phyloP scores from a whole-genome alignment of 1,140 invertebrate genomes.

The Spodoptera frugiperda region DNA sequence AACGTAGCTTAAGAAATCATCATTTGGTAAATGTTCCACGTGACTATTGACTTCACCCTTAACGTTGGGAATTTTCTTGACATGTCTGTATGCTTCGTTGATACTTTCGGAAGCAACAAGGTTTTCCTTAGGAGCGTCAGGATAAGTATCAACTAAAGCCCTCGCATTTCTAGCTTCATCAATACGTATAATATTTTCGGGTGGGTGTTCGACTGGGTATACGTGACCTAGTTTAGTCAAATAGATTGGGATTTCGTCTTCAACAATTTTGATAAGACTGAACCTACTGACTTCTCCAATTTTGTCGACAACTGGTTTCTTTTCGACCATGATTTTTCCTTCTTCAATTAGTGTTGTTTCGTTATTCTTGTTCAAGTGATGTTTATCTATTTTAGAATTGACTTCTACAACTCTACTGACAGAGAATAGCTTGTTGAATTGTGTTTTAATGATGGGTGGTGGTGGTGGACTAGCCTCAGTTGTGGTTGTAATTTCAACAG shows the following conservation, averaged over 20 bases:
- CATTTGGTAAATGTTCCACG: conserved; percentile 66
- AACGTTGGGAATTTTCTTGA: conserved; percentile 65
- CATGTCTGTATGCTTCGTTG: conserved; percentile 82
- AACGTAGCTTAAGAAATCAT: conserved; percentile 77
- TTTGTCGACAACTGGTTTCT: conserved; percentile 87
- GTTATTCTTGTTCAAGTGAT: conserved; percentile 86
- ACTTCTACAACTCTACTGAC: conserved; percentile 89
- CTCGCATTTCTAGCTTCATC: conserved; percentile 85
- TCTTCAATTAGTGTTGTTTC: conserved; percentile 85
- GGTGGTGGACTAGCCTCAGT: conserved; percentile 56
- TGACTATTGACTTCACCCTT: conserved; percentile 51
- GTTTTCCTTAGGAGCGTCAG: conserved; percentile 80
- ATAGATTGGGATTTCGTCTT: conserved; percentile 86
- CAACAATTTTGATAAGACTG: conserved; percentile 88
- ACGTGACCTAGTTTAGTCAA: conserved; percentile 82
- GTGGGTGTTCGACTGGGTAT: conserved; percentile 84
- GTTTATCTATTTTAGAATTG: conserved; percentile 87
- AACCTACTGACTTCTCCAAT: conserved; percentile 89
- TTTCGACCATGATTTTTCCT: conserved; percentile 85
- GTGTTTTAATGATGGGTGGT: conserved; percentile 80
- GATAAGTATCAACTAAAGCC: conserved; percentile 73
- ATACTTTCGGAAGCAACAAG: conserved; percentile 84
- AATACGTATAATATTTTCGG: conserved; percentile 83
- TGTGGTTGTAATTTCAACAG: conserved; percentile 57
- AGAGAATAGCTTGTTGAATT: conserved; percentile 88